A percentile compares a stretch with the other conserved stretches of the same genome.
Conservation (phyloP, 1,140 invertebrate species). For the Aphelenchoides besseyi region DNA sequence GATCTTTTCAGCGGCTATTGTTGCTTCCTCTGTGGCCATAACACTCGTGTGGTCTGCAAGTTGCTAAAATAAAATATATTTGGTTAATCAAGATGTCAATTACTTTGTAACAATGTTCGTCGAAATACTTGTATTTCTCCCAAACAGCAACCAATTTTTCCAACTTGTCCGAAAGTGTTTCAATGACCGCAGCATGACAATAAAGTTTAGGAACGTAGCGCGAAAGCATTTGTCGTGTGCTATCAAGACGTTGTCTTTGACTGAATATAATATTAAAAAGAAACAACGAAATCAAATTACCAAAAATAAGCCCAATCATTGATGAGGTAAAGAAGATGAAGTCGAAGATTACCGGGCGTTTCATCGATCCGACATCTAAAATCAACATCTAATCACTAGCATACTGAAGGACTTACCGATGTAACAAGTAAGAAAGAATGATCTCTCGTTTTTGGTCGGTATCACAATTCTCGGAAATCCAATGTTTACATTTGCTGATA, state of each 20-base stretch:
- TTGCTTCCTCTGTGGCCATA: slow-evolving; percentile 35
- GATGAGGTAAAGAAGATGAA: slow-evolving; percentile 54
- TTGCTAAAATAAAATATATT: slow-evolving; percentile 36
- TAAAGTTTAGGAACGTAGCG: slow-evolving; percentile 56
- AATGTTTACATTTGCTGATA: slow-evolving; percentile 55
- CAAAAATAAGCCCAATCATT: slow-evolving; percentile 60
- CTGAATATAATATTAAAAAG: slow-evolving; percentile 37
- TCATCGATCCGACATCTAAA: slow-evolving; percentile 14
- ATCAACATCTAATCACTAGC: neutral
- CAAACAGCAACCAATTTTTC: slow-evolving; percentile 53
- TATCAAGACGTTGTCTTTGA: slow-evolving; percentile 52
- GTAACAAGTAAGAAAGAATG: slow-evolving; percentile 47
- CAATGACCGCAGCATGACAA: slow-evolving; percentile 36
- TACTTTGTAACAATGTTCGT: slow-evolving; percentile 54
- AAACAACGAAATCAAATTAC: too few relatives aligned
- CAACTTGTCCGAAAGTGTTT: slow-evolving; percentile 38
- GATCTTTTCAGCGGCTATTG: slow-evolving; percentile 34
- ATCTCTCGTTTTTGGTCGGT: slow-evolving; percentile 54
- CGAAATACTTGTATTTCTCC: slow-evolving; percentile 53
- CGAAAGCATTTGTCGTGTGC: slow-evolving; percentile 46
- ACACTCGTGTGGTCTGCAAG: slow-evolving; percentile 37
- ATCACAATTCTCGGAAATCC: slow-evolving; percentile 57
- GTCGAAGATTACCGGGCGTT: slow-evolving; percentile 44
- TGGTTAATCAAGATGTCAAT: neutral
- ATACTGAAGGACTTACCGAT: slow-evolving; percentile 30